phyloP scores from a whole-genome alignment of 2,113 vertebrate species.

The Vulpes vulpes region DNA sequence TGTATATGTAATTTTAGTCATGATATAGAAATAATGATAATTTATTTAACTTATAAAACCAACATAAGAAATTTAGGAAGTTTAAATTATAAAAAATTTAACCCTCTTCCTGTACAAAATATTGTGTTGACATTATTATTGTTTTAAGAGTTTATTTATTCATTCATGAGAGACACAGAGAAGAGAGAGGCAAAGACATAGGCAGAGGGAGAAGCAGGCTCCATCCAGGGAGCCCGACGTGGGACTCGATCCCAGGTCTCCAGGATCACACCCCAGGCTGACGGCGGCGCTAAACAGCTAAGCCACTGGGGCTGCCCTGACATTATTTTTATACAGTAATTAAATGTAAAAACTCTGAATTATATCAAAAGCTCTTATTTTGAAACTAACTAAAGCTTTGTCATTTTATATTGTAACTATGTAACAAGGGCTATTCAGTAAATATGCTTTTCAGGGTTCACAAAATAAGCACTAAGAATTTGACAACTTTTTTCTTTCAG shows the following conservation, averaged over 20 bases:
- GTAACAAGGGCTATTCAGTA: neutral
- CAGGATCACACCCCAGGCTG: too few species aligned
- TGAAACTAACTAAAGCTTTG: neutral
- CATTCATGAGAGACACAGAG: too few species aligned
- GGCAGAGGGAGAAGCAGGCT: too few species aligned
- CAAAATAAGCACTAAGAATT: conserved; percentile 11
- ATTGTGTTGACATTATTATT: neutral
- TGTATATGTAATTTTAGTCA: neutral
- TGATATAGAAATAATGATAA: neutral
- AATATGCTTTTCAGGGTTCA: neutral
- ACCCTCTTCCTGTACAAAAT: neutral
- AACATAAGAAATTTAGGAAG: neutral
- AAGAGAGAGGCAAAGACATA: too few species aligned
- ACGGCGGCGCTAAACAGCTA: too few species aligned
- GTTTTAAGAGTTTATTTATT: too few species aligned
- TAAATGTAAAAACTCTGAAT: conserved; percentile 24
- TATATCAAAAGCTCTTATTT: neutral
- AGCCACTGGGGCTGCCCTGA: neutral
- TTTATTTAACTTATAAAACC: neutral
- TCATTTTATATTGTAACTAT: neutral
- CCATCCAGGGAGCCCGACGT: too few species aligned
- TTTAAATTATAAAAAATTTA: neutral
- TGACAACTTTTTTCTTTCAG: neutral
- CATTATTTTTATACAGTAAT: conserved; percentile 3
- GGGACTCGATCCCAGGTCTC: too few species aligned